A percentile compares a stretch with the other conserved stretches of the same genome.
Conservation (phyloP, 2,888 invertebrate genomes). For the Danaus chrysippus region DNA sequence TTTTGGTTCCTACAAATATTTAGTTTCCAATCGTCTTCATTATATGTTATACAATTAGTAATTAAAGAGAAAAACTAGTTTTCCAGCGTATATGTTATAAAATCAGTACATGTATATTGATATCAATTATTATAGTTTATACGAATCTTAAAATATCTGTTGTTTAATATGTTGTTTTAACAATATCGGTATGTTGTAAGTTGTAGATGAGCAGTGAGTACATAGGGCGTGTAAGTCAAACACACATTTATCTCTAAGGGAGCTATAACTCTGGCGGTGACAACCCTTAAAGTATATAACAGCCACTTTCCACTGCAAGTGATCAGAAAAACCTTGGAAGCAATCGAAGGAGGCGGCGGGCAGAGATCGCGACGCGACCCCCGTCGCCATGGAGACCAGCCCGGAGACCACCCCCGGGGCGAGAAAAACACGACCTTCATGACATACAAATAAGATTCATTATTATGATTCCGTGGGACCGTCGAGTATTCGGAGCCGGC, state of each 20-base stretch:
- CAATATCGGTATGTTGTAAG: background rate
- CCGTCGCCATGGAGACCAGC: slow-evolving; percentile 56
- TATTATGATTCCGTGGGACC: slow-evolving; percentile 18
- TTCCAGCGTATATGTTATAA: too few species aligned
- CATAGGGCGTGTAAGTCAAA: slow-evolving; percentile 2
- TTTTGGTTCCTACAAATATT: too few species aligned
- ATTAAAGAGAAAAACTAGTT: too few species aligned
- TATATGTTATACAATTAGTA: too few species aligned
- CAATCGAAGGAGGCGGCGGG: slow-evolving; percentile 62
- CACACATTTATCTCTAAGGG: slow-evolving; percentile 4
- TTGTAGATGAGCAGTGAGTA: background rate
- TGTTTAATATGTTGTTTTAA: background rate
- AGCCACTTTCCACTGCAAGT: slow-evolving; percentile 37
- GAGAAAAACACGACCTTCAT: slow-evolving; percentile 39
- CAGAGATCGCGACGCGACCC: slow-evolving; percentile 64
- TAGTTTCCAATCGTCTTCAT: too few species aligned
- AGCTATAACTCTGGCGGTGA: slow-evolving; percentile 14
- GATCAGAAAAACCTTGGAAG: slow-evolving; percentile 59
- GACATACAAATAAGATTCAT: slow-evolving; percentile 34
- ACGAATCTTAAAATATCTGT: background rate
- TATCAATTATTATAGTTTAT: background rate
- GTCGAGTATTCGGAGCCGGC: slow-evolving; percentile 26
- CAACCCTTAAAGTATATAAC: slow-evolving; percentile 36
- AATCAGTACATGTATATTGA: background rate
- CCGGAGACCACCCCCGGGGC: slow-evolving; percentile 28